Evolutionary conservation across 1,140 invertebrate species (phyloP), one percentile per base, ranked within the genome.

Genomic region (Mamestra configurata): DNA sequence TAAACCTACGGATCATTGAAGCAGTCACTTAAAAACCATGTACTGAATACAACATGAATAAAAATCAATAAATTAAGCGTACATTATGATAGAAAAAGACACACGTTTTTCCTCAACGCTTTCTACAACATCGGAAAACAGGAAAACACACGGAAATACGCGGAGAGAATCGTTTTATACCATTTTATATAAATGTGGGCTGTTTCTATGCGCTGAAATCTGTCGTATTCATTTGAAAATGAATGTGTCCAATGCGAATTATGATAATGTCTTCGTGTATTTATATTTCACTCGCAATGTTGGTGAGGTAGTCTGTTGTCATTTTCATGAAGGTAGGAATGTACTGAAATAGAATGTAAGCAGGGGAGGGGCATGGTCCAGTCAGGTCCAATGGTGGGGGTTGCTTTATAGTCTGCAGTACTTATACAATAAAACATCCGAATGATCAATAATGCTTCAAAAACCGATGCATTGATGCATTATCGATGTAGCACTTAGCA

Each of bases 81-180:
- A n/a, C 68, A 43, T 53, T 71, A 51, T 35, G 43, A 71, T 1
- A 51, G 61, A 61, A 61, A 64, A 70, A 70, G 66, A 70, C 40
- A 43, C 64, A 71, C 68, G 49, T 71, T 71, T 72, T 76, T 61
- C 55, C 57, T 61, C 40, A 59, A 59, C 72, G 55, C 72, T 76
- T 76, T 76, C 72, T 76, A 73, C 53, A 35, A 43, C 20, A 59
- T 61, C 55, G 72, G 72, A 76, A 76, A 76, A 61, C 55, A 76
- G 72, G 72, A 46, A 76, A 76, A 76, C 24, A 76, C 55, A 49
- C 71, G 71, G 71, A 73, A 57, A 73, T 73, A 73, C 51, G 71
- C 49, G 71, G 27, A 73, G 51, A 73, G 71, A 73, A 73, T 73
- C 13, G 18, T 1, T 73, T 73, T 49, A 15, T 22, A 31, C 15